Percentiles rank a stretch among this genome's conserved stretches.
Conservation (phyloP, 1,140 invertebrate genomes). For the Megathymus violae region DNA sequence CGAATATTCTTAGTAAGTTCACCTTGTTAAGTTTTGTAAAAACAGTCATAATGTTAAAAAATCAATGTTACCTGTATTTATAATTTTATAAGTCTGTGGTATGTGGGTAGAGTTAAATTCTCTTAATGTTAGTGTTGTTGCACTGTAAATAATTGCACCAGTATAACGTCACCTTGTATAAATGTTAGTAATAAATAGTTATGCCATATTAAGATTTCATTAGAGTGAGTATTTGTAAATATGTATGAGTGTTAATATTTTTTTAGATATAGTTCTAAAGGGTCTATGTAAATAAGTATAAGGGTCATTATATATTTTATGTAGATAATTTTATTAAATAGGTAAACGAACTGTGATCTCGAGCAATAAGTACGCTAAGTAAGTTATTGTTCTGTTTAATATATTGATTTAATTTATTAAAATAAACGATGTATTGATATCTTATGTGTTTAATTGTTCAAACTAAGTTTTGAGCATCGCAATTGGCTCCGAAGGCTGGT, state of each 20-base stretch:
- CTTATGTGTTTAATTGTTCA: constrained; percentile 29
- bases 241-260: background rate
- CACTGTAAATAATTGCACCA: constrained; percentile 38
- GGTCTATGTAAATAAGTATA: background rate
- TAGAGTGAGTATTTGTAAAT: background rate
- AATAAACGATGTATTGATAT: constrained; percentile 39
- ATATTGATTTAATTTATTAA: constrained; percentile 35
- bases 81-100: constrained; percentile 1
- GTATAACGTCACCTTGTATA: constrained; percentile 34
- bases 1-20: too few relatives aligned
- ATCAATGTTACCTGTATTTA: background rate
- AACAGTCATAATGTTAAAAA: constrained; percentile 9
- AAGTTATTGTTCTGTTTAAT: constrained; percentile 53
- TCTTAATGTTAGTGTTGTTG: background rate
- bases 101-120: constrained; percentile 16
- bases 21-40: constrained; percentile 21
- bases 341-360: constrained; percentile 52
- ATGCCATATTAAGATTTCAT: background rate
- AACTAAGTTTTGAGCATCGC: constrained; percentile 55
- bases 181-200: constrained; percentile 21
- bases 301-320: background rate
- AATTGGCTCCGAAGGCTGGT: constrained; percentile 53
- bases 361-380: constrained; percentile 55
- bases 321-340: constrained; percentile 3
- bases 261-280: too few relatives aligned